Evolutionary conservation across 2,888 invertebrate species (phyloP), one percentile per base, ranked within the genome.

Genomic region (Rapana venosa): DNA sequence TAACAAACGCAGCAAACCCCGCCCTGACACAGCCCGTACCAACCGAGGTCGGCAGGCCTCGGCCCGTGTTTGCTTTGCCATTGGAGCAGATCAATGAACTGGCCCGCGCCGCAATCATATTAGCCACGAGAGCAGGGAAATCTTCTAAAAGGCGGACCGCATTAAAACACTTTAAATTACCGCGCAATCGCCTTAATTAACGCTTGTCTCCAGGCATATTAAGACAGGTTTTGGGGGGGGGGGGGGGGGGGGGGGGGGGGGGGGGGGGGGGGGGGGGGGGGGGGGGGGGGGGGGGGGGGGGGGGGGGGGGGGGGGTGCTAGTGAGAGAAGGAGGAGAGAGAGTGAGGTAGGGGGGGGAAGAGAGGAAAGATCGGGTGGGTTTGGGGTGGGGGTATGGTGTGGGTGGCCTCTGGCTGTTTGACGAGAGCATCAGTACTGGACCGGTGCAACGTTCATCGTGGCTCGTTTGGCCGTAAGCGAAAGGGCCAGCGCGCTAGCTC

Each of bases 111-210:
- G 56, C 92, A 92, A 92, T 92, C 91, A 90, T 89, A 92, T 92
- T 91, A 92, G 79, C 35, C 79, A 56, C 20, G 90, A 88, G 89
- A 90, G 90, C 89, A 74, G 91, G 92, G 91, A 92, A 92, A 92
- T 92, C 91, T 90, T 85, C 90, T 89, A 89, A 90, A 90, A 90
- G 91, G 90, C 89, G 66, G 79, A 70, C 90, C 90, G 91, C 90
- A 92, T 92, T 92, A 92, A 92, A 92, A 91, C 90, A 90, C 91
- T 91, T 91, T 91, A 90, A 91, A 92, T 92, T 92, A 92, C 88
- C 66, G 87, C 88, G 87, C 88, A 86, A 87, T 90, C 74, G 81
- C 87, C 87, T 87, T 90, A 90, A 90, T 90, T 90, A 87, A 87
- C 70, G 87, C 87, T 66, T 87, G 90, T 89, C 47, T 84, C 74